Evolutionary conservation across 2,797 vertebrate genomes (phyloP).

Genomic region (Mareca strepera): DNA sequence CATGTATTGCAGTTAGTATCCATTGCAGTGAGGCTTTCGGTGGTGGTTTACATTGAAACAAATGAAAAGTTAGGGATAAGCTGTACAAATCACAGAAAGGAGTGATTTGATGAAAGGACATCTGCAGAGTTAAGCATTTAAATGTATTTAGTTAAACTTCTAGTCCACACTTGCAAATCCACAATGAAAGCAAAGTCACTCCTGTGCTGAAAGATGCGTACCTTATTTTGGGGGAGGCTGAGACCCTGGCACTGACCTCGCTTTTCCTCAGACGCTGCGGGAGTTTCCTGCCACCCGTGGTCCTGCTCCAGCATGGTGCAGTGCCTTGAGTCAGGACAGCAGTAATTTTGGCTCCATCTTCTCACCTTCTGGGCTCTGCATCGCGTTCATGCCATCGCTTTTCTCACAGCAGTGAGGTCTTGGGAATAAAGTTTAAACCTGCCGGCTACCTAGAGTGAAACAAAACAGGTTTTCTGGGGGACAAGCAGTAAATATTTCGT

Average conservation of each 20-base stretch:
- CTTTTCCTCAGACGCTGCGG: background rate
- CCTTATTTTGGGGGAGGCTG: background rate
- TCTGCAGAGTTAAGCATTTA: background rate
- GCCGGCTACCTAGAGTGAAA: background rate
- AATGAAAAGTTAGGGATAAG: background rate
- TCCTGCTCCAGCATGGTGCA: background rate
- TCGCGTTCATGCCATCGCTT: rapidly evolving
- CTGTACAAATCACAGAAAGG: background rate
- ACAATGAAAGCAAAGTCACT: background rate
- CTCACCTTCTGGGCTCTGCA: background rate
- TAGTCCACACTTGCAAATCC: background rate
- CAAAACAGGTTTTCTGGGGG: background rate
- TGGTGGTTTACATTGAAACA: slow-evolving; percentile 1
- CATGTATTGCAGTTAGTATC: background rate
- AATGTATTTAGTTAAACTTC: background rate
- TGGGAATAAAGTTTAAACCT: background rate
- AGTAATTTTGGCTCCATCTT: background rate
- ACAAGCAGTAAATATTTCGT: background rate
- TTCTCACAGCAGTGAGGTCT: background rate
- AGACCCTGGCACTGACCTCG: background rate
- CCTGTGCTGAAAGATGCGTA: background rate
- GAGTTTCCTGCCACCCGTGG: background rate
- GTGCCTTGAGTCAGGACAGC: background rate
- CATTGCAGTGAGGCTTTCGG: slow-evolving; percentile 4
- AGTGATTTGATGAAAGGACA: background rate